These are phyloP conservation scores for Ammodytes marinus DNA, from an alignment of 2,113 vertebrate species.

Conservation along the genomic window DNA sequence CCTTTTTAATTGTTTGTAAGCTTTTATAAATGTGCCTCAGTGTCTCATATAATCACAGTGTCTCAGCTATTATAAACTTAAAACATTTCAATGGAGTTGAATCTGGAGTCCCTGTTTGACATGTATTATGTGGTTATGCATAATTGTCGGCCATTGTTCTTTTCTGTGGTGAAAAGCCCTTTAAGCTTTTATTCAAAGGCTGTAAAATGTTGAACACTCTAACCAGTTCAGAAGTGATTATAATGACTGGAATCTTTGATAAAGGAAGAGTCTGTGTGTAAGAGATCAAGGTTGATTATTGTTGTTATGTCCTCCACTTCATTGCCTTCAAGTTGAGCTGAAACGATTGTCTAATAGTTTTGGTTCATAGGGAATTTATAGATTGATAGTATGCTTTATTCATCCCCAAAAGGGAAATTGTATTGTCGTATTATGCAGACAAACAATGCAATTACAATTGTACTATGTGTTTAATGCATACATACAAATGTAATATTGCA, in stretches of 20 bases:
- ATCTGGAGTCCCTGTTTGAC: conserved; percentile 4
- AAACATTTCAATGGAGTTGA: conserved; percentile 17
- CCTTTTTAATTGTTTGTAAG: conserved; percentile 18
- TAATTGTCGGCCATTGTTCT: not conserved
- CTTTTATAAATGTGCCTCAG: conserved; percentile 6
- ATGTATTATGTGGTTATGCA: conserved; percentile 15
- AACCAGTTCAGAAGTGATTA: not conserved
- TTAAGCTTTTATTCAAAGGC: conserved; percentile 17
- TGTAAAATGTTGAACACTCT: not conserved
- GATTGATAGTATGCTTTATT: too few species aligned
- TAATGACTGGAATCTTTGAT: not conserved
- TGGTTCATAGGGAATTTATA: not conserved
- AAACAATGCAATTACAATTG: too few species aligned
- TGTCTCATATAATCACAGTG: conserved; percentile 10
- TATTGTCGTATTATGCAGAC: too few species aligned
- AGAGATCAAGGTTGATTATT: not conserved
- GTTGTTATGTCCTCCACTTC: not conserved
- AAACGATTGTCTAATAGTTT: not conserved
- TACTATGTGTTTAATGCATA: too few species aligned
- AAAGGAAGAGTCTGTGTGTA: not conserved
- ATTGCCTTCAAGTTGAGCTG: not conserved
- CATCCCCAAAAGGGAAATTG: too few species aligned
- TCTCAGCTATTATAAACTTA: conserved; percentile 15
- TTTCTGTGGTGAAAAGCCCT: not conserved
- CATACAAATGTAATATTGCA: too few species aligned